Percentiles rank a stretch among this genome's conserved stretches.
Evolutionary conservation across 2,888 invertebrate species (phyloP).

Genomic region (Uropetala carovei): DNA sequence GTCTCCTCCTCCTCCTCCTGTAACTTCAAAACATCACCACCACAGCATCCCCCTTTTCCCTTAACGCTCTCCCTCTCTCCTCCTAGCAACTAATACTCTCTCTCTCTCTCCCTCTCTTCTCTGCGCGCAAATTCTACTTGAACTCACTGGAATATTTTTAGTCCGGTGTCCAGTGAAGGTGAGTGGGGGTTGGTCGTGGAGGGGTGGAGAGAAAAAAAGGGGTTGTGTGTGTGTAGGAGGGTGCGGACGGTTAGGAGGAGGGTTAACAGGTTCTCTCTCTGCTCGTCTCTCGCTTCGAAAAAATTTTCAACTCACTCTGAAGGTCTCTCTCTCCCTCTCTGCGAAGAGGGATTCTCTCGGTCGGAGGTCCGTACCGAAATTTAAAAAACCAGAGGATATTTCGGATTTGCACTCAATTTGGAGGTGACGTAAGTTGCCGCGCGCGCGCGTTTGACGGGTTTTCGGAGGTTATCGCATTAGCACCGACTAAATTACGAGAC

Average conservation of each 20-base stretch:
- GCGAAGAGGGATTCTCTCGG: not conserved
- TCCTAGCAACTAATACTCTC: not conserved
- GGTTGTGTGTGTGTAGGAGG: not conserved
- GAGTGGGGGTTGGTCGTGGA: not conserved
- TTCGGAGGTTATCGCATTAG: slow-evolving; percentile 51
- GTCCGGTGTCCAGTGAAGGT: not conserved
- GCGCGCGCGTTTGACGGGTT: not conserved
- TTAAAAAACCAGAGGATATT: not conserved
- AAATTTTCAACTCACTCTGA: slow-evolving; percentile 23
- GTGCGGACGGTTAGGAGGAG: not conserved
- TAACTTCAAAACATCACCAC: slow-evolving; percentile 27
- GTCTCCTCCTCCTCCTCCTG: not conserved
- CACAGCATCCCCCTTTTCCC: not conserved
- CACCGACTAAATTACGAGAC: not conserved
- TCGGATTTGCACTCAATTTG: not conserved
- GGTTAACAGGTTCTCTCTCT: slow-evolving; percentile 43
- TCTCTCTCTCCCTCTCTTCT: not conserved
- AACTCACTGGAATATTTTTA: slow-evolving; percentile 56
- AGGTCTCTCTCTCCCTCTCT: slow-evolving; percentile 24
- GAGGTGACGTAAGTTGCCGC: not conserved
- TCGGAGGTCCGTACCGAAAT: not conserved
- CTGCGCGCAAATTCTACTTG: not conserved
- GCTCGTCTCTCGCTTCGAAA: not conserved
- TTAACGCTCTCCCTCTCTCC: not conserved
- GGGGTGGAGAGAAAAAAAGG: not conserved